Evolutionary conservation across 2,888 invertebrate species (phyloP).

Genomic region (Erebia palarica): DNA sequence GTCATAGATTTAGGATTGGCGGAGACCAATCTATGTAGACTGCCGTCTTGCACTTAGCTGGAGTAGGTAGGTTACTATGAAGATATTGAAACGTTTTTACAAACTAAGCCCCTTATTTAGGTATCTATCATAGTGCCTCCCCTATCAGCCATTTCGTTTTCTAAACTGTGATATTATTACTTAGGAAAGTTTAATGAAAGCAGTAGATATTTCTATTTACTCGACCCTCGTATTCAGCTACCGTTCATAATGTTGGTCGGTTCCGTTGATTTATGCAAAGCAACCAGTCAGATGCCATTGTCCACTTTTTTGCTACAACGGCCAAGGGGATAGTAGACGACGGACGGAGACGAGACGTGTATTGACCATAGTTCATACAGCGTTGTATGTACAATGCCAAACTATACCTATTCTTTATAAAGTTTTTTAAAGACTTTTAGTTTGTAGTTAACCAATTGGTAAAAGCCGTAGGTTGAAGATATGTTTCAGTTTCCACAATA

Average conservation of each 20-base stretch:
- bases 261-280: slow-evolving; percentile 77
- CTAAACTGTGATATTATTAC: neutral
- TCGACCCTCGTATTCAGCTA: slow-evolving; percentile 44
- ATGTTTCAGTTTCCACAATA: no score
- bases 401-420: neutral
- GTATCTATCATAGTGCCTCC: no score
- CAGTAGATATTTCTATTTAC: slow-evolving; percentile 48
- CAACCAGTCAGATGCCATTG: slow-evolving; percentile 67
- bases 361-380: slow-evolving; percentile 41
- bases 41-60: no score
- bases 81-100: no score
- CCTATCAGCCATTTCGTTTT: slow-evolving; percentile 22
- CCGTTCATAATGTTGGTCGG: slow-evolving; percentile 56
- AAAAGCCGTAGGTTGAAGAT: no score
- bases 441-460: no score
- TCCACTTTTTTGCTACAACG: slow-evolving; percentile 65
- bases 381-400: neutral
- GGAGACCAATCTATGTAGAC: no score
- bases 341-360: slow-evolving; percentile 39
- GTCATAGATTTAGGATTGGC: no score
- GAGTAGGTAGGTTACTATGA: neutral
- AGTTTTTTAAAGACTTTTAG: no score
- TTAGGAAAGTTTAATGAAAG: neutral
- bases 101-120: no score
- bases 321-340: slow-evolving; percentile 52